phyloP scores from a whole-genome alignment of 1,140 invertebrate species.

The Chelonus insularis region DNA sequence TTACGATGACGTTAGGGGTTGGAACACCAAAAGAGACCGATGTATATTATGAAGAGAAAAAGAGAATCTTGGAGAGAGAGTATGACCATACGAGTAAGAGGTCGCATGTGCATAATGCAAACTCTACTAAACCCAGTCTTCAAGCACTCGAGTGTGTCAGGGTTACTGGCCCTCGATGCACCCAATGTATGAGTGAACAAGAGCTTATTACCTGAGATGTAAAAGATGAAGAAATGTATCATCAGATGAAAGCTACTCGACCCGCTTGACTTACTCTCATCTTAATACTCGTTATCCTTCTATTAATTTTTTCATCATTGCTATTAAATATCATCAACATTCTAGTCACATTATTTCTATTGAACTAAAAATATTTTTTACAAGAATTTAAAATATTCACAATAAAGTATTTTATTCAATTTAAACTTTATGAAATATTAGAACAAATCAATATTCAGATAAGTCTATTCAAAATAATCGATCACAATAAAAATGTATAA shows the following conservation, averaged over 20 bases:
- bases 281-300: neutral
- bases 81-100: slow-evolving; percentile 38
- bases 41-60: neutral
- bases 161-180: slow-evolving; percentile 43
- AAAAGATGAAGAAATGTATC: neutral
- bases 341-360: neutral
- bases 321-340: neutral
- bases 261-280: neutral
- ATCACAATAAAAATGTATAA: no score
- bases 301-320: neutral
- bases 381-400: no score
- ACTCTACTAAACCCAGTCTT: slow-evolving; percentile 35
- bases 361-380: neutral
- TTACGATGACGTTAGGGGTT: neutral
- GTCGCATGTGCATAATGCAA: slow-evolving; percentile 52
- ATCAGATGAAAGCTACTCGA: neutral
- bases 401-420: no score
- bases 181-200: neutral
- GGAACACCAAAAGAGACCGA: slow-evolving; percentile 1
- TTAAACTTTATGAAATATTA: no score
- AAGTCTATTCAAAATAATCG: no score
- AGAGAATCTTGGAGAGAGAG: neutral
- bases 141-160: slow-evolving; percentile 52
- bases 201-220: no score
- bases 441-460: no score